These are phyloP conservation scores for Prunella himalayana DNA, from an alignment of 2,113 vertebrate genomes.

Conservation along the genomic window DNA sequence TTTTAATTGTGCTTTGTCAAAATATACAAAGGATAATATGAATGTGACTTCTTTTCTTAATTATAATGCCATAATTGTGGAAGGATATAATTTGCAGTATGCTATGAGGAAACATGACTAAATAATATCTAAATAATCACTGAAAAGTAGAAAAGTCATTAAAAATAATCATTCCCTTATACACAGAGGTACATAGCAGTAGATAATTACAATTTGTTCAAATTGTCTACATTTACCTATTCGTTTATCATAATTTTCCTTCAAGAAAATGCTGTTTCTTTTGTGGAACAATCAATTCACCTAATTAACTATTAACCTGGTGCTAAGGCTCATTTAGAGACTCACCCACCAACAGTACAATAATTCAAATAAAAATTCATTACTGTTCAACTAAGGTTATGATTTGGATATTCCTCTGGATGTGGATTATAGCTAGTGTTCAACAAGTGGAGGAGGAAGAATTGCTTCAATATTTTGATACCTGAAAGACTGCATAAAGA, in stretches of 20 bases:
- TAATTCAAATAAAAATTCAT: neutral
- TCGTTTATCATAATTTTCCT: neutral
- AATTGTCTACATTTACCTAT: slow-evolving; percentile 41
- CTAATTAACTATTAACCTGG: slow-evolving; percentile 51
- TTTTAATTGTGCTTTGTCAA: slow-evolving; percentile 68
- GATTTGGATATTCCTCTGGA: neutral
- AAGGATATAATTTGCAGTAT: slow-evolving; percentile 45
- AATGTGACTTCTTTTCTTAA: slow-evolving; percentile 43
- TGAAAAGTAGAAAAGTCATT: slow-evolving; percentile 58
- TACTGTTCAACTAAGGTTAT: neutral
- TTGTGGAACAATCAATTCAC: slow-evolving; percentile 38
- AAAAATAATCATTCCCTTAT: slow-evolving; percentile 44
- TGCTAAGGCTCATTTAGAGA: slow-evolving; percentile 6
- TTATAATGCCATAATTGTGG: slow-evolving; percentile 54
- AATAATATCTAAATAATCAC: slow-evolving; percentile 63
- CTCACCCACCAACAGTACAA: neutral
- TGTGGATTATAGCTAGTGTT: neutral
- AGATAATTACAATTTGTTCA: slow-evolving; percentile 57
- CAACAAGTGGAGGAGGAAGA: neutral
- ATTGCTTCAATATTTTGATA: neutral
- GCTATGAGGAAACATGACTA: slow-evolving; percentile 32
- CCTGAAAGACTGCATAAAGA: neutral
- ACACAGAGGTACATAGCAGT: slow-evolving; percentile 18
- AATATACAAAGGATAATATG: slow-evolving; percentile 51
- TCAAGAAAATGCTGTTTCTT: slow-evolving; percentile 44